These are phyloP conservation scores for Empidonax traillii DNA, from an alignment of 2,113 vertebrate species.

Conservation along the genomic window DNA sequence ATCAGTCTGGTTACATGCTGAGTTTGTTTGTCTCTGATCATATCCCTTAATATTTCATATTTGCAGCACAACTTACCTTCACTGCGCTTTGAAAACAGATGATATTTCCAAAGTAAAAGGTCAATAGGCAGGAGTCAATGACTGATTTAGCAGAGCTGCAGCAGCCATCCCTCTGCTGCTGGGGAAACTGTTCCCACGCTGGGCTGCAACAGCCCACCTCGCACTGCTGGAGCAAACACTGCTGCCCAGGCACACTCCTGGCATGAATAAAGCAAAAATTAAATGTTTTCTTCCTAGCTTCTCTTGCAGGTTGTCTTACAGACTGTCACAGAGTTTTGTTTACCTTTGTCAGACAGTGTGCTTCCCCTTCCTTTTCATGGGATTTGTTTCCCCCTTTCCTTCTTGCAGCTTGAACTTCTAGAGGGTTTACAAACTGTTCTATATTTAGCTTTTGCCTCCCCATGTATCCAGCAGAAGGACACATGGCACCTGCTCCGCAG, in stretches of 20 bases:
- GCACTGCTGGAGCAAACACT: fast-evolving
- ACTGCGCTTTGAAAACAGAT: background rate
- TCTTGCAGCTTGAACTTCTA: slow-evolving; percentile 9
- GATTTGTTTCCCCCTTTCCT: background rate
- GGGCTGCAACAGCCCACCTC: fast-evolving
- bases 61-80: background rate
- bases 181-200: background rate
- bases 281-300: background rate
- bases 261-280: background rate
- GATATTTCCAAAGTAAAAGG: background rate
- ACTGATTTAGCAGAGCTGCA: background rate
- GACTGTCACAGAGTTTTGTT: background rate
- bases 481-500: slow-evolving; percentile 88
- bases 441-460: slow-evolving; percentile 78
- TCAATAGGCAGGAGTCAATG: background rate
- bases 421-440: slow-evolving; percentile 36
- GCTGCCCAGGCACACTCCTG: background rate
- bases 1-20: background rate
- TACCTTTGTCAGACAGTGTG: background rate
- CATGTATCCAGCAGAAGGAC: slow-evolving; percentile 75
- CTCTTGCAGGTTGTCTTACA: background rate
- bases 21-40: background rate
- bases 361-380: background rate
- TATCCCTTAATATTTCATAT: background rate
- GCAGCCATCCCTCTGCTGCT: background rate